Base-by-base conservation (phyloP, 1,140 invertebrate species). In the Apocrypta bakeri region DNA sequence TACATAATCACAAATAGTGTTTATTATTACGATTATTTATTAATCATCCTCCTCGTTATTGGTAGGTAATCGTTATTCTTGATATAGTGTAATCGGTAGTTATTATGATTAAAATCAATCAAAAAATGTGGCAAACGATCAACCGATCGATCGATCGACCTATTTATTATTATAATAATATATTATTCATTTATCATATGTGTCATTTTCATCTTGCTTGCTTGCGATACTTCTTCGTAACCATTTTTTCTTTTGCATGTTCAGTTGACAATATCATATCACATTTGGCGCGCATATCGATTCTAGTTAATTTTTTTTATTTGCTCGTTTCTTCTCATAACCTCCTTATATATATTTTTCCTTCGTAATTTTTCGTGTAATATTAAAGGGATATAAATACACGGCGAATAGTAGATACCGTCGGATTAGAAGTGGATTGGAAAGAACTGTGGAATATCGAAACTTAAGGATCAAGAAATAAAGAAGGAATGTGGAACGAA, bases 1-100 rank as follows among this genome's bases (percentile, higher is more conserved):
- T 88, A 91, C 90, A 92, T 90, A 86, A 88, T 92, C 90, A 92
- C 89, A 91, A 91, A 88, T 91, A 91, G 87, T 88, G 82, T 87
- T 79, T 79, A 75, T 79, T 90, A 91, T 88, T 90, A 91, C 82
- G 88, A 91, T 90, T 90, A 90, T 85, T 90, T 87, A 89, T 89
- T 88, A 90, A 89, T 88, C 88, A 89, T 91, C 86, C 85, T 90
- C 89, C 84, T 85, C 85, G 84, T 87, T 85, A 86, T 85, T 87
- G 21, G 33, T 82, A 72, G 69, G 56, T 86, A 86, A 72, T 85
- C 84, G 79, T 84, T 85, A 87, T 83, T 83, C 84, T 87, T 86
- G 82, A 79, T 82, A 82, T 84, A 78, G 80, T 82, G 61, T 82
- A 76, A 82, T 84, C 77, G 69, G 68, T 81, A 85, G 61, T 89